A percentile compares a stretch with the other conserved stretches of the same genome.
Conservation (phyloP, 2,113 vertebrate genomes). For the Tapirus terrestris region DNA sequence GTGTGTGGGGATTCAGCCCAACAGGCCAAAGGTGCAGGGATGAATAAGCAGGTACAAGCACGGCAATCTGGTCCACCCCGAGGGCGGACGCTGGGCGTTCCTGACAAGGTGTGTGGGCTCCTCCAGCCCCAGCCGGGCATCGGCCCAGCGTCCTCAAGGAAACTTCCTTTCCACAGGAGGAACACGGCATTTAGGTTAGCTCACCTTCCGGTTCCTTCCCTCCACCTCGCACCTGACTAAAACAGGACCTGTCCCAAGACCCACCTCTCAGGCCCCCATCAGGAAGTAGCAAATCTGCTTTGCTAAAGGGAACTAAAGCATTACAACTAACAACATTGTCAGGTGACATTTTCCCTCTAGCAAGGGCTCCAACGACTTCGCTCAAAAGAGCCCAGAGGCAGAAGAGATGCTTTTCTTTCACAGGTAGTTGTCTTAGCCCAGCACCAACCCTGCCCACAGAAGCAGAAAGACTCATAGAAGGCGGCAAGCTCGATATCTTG, state of each 20-base stretch:
- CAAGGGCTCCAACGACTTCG: not conserved
- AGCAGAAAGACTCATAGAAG: not conserved
- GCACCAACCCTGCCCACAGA: not conserved
- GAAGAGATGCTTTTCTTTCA: not conserved
- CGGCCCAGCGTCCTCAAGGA: not conserved
- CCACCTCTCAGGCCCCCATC: not conserved
- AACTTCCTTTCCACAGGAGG: not conserved
- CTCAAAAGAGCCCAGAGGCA: not conserved
- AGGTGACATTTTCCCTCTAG: not conserved
- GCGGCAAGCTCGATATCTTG: not conserved
- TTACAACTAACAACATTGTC: not conserved
- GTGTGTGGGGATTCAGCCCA: fast-evolving
- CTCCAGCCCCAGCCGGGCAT: not conserved
- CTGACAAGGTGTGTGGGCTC: not conserved
- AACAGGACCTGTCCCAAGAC: not conserved
- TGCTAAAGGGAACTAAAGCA: not conserved
- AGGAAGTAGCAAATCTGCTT: not conserved
- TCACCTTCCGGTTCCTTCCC: not conserved
- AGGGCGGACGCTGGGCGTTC: not conserved
- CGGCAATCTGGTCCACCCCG: not conserved
- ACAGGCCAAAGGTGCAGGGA: not conserved
- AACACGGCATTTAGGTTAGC: not conserved
- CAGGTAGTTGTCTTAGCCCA: not conserved
- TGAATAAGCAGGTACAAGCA: not conserved
- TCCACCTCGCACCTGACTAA: not conserved